These are phyloP conservation scores for Siphlonurus alternatus DNA, from an alignment of 2,888 invertebrate species.

Conservation along the genomic window DNA sequence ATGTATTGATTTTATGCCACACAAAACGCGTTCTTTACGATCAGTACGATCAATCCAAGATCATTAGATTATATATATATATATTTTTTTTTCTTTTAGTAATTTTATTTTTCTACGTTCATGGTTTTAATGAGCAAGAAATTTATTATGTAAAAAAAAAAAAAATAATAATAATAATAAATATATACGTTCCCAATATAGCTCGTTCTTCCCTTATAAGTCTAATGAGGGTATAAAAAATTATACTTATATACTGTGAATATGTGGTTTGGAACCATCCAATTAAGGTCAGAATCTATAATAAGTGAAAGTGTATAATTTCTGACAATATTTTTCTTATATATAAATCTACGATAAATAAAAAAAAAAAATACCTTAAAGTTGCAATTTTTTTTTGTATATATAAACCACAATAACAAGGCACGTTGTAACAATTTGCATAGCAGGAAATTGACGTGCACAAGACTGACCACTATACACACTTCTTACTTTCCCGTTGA, in stretches of 20 bases:
- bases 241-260: background rate
- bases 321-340: background rate
- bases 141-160: background rate
- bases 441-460: background rate
- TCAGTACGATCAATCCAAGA: too few relatives aligned
- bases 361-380: too few relatives aligned
- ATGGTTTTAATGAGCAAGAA: background rate
- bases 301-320: background rate
- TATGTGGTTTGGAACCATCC: background rate
- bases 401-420: too few relatives aligned
- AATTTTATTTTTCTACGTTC: background rate
- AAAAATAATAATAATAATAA: too few relatives aligned
- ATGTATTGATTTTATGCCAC: too few relatives aligned
- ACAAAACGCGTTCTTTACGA: too few relatives aligned
- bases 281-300: constrained; percentile 1
- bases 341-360: too few relatives aligned
- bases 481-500: background rate
- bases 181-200: background rate
- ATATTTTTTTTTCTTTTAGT: background rate
- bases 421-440: background rate
- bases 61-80: too few relatives aligned
- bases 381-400: too few relatives aligned
- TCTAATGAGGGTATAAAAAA: constrained; percentile 1
- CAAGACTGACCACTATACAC: background rate
- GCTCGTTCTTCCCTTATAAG: background rate